Evolutionary conservation across 1,140 invertebrate genomes (phyloP).

Genomic region (Sitophilus oryzae): DNA sequence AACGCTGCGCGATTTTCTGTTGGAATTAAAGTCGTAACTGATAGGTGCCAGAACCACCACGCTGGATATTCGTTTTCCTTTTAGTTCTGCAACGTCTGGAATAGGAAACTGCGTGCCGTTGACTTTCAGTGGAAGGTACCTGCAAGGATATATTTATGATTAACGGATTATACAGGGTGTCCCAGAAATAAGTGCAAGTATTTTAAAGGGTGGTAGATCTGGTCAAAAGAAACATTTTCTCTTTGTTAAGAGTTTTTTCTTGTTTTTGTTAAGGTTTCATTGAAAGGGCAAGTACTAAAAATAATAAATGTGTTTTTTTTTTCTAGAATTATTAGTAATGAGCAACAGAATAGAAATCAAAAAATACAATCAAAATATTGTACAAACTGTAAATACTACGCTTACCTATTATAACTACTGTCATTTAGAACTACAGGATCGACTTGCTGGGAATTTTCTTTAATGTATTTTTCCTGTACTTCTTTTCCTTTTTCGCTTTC

Average conservation of each 20-base stretch:
- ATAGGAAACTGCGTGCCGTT: slow-evolving; percentile 77
- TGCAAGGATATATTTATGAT: slow-evolving; percentile 30
- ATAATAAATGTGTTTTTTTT: too few relatives aligned
- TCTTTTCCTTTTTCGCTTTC: slow-evolving; percentile 64
- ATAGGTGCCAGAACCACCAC: slow-evolving; percentile 78
- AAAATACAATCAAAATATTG: neutral
- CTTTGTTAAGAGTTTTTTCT: too few relatives aligned
- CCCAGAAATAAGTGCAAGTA: too few relatives aligned
- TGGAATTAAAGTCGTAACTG: slow-evolving; percentile 48
- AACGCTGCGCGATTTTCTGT: slow-evolving; percentile 45
- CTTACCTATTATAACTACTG: slow-evolving; percentile 60
- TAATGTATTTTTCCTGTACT: slow-evolving; percentile 65
- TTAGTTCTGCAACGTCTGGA: slow-evolving; percentile 65
- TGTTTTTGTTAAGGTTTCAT: too few relatives aligned
- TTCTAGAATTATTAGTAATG: too few relatives aligned
- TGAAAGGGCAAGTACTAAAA: too few relatives aligned
- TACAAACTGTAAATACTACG: slow-evolving; percentile 1
- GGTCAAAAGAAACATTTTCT: too few relatives aligned
- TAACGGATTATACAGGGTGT: too few relatives aligned
- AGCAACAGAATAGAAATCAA: neutral
- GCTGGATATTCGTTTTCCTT: slow-evolving; percentile 67
- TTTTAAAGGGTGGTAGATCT: too few relatives aligned
- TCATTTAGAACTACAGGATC: slow-evolving; percentile 67
- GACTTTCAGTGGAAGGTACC: slow-evolving; percentile 75
- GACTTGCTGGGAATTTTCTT: slow-evolving; percentile 64